Percentiles rank a stretch among this genome's conserved stretches.
Conservation (phyloP, 1,140 invertebrate genomes). For the Scaptomyza graminum region DNA sequence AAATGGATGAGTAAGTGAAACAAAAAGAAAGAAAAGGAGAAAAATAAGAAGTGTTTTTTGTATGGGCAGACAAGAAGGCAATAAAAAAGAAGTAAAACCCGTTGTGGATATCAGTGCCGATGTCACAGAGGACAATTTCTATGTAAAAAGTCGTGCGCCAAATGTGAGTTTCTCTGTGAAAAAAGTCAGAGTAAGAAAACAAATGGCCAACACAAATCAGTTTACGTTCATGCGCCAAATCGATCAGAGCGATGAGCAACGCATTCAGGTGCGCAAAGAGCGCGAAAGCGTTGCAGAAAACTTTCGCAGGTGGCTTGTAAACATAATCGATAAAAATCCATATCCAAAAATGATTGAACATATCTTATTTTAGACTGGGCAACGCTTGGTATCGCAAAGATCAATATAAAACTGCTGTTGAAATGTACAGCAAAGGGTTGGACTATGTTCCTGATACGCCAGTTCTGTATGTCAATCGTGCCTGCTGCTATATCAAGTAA, state of each 20-base stretch:
- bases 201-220: slow-evolving; percentile 31
- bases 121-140: neutral
- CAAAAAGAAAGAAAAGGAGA: neutral
- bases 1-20: slow-evolving; percentile 39
- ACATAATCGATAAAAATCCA: neutral
- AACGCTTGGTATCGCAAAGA: slow-evolving; percentile 45
- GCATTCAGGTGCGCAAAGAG: slow-evolving; percentile 14
- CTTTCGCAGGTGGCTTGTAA: slow-evolving; percentile 37
- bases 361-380: slow-evolving; percentile 23
- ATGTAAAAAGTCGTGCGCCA: neutral
- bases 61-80: neutral
- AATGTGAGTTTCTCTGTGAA: neutral
- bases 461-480: slow-evolving; percentile 60
- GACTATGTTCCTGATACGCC: slow-evolving; percentile 45
- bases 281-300: slow-evolving; percentile 49
- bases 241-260: slow-evolving; percentile 6
- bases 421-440: slow-evolving; percentile 45
- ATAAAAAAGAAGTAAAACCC: neutral
- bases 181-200: slow-evolving; percentile 1
- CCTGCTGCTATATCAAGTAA: slow-evolving; percentile 49
- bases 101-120: neutral
- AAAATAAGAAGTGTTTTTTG: neutral
- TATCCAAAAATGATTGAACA: no score
- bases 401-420: slow-evolving; percentile 25
- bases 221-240: slow-evolving; percentile 66